Percentiles rank a stretch among this genome's conserved stretches.
Evolutionary conservation across 2,113 vertebrate species (phyloP).

Genomic region (Poecilia latipinna): DNA sequence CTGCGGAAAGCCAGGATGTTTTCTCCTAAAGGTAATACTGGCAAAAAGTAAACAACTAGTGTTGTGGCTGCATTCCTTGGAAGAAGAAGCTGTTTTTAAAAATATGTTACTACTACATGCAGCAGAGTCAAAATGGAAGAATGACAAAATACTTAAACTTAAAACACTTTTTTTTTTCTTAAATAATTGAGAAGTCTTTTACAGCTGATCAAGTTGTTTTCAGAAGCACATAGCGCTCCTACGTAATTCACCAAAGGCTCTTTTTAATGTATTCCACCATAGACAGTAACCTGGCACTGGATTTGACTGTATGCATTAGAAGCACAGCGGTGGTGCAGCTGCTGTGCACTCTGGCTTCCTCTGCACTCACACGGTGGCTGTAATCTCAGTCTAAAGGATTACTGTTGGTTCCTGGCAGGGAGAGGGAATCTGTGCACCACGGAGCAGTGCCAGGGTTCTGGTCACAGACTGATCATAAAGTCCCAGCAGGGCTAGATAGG

Average conservation of each 20-base stretch:
- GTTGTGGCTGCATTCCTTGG: too few species aligned
- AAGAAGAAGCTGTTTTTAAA: too few species aligned
- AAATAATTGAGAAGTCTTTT: background rate
- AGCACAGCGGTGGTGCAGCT: conserved; percentile 55
- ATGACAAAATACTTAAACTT: background rate
- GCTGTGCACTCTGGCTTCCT: conserved; percentile 63
- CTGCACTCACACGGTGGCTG: conserved; percentile 72
- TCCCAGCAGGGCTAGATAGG: conserved; percentile 45
- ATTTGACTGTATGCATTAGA: conserved; percentile 31
- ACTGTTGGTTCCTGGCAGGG: conserved; percentile 76
- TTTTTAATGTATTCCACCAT: conserved; percentile 5
- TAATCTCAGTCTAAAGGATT: conserved; percentile 82
- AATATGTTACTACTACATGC: background rate
- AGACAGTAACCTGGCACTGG: conserved; percentile 7
- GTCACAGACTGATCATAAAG: conserved; percentile 62
- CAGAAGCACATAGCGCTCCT: background rate
- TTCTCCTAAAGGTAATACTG: too few species aligned
- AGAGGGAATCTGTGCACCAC: conserved; percentile 71
- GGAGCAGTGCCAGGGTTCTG: conserved; percentile 67
- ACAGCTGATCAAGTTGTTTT: background rate
- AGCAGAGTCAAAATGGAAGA: background rate
- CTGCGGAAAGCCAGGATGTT: background rate
- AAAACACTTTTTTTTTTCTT: background rate
- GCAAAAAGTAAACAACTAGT: too few species aligned
- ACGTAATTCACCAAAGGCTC: background rate